A percentile compares a stretch with the other conserved stretches of the same genome.
Conservation (phyloP, 2,113 vertebrate genomes). For the Myrmecophaga tridactyla region DNA sequence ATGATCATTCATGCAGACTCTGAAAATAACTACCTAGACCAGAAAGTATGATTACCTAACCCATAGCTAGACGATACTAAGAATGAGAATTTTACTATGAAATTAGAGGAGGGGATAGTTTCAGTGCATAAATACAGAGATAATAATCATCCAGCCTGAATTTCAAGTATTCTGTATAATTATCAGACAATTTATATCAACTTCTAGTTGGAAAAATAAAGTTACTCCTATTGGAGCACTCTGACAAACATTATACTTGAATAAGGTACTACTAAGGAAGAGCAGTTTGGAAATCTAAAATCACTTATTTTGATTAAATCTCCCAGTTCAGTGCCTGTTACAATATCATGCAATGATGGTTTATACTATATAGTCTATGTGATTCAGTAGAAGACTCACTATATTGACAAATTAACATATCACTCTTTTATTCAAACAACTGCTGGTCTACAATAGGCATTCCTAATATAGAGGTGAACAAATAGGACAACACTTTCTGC, state of each 20-base stretch:
- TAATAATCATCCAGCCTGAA: constrained; percentile 11
- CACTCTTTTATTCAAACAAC: constrained; percentile 4
- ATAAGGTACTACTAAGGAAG: neutral
- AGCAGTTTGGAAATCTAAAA: neutral
- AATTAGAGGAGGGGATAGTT: neutral
- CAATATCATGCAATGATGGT: neutral
- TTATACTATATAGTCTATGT: neutral
- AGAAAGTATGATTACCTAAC: constrained; percentile 5
- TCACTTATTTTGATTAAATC: neutral
- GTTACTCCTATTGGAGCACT: neutral
- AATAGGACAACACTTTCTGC: neutral
- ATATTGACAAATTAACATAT: neutral
- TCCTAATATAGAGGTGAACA: neutral
- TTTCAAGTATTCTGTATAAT: constrained; percentile 42
- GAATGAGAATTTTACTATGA: constrained; percentile 2
- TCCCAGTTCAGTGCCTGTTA: neutral
- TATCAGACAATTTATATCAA: neutral
- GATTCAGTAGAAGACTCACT: neutral
- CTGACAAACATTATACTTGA: neutral
- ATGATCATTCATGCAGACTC: neutral
- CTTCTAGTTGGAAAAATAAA: neutral
- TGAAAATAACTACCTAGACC: neutral
- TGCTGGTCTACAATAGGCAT: neutral
- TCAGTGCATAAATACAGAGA: neutral
- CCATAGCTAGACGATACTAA: neutral